These are phyloP conservation scores for Amblyteles armatorius DNA, from an alignment of 2,888 invertebrate species.

Conservation along the genomic window DNA sequence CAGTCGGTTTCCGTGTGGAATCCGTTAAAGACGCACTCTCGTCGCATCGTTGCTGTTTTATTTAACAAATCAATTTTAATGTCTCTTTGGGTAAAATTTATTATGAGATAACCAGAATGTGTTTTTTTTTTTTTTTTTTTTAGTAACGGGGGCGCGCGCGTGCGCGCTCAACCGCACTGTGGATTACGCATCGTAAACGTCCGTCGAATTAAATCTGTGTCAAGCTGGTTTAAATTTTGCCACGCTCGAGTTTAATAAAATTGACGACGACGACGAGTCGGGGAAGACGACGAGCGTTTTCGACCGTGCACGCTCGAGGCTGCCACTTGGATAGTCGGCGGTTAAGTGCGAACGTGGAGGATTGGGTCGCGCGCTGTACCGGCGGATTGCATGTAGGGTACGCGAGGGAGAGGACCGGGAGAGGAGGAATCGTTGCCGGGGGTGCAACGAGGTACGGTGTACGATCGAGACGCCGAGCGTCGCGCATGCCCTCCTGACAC, in stretches of 20 bases:
- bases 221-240: conserved; percentile 11
- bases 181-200: conserved; percentile 42
- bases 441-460: conserved; percentile 63
- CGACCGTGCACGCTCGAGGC: conserved; percentile 72
- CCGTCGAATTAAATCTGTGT: conserved; percentile 21
- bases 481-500: conserved; percentile 70
- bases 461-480: conserved; percentile 60
- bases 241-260: conserved; percentile 22
- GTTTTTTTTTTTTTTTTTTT: conserved; percentile 14
- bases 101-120: background rate
- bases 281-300: conserved; percentile 33
- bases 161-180: conserved; percentile 50
- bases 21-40: conserved; percentile 47
- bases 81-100: background rate
- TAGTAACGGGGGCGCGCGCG: conserved; percentile 54
- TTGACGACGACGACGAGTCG: conserved; percentile 49
- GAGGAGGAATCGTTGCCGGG: conserved; percentile 58
- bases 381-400: conserved; percentile 46
- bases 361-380: conserved; percentile 63
- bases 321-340: conserved; percentile 79
- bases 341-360: conserved; percentile 79
- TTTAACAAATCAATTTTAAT: background rate
- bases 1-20: conserved; percentile 33
- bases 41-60: conserved; percentile 34
- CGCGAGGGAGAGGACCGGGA: conserved; percentile 51